Evolutionary conservation across 2,888 invertebrate species (phyloP), one percentile per base, ranked within the genome.

Genomic region (Diloba caeruleocephala): DNA sequence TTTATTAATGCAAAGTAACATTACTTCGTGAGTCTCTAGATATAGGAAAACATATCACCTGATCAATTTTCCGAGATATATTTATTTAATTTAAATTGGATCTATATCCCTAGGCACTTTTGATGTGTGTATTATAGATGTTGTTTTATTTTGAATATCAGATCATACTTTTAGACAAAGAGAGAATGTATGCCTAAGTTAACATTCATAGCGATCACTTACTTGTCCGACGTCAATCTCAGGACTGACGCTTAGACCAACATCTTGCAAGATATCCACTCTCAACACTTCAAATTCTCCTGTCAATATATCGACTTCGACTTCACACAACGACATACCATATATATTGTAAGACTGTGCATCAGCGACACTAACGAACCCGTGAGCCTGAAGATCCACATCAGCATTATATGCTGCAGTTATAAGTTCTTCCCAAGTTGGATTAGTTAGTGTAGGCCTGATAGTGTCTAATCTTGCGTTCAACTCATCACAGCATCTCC

Each of bases 271-370:
- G 38, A 96, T 74, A 79, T 96, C 96, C 0, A 95, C 95, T 58
- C 96, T 86, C 0, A 79, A 74, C 9, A 95, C 81, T 65, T 95
- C 85, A 50, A 91, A 90, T 74, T 96, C 95, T 7, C 96, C 96
- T 0, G 96, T 96, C 38, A 97, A 79, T 6, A 96, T 79, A 81
- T 97, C 97, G 0, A 96, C 79, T 82, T 96, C 96, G 0, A 96
- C 95, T 87, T 97, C 96, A 10, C 94, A 85, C 9, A 95, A 87
- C 2, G 94, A 86, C 0, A 94, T 89, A 1, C 95, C 96, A 76
- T 94, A 95, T 13, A 95, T 61, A 28, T 76, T 56, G 33, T 83
- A 83, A 0, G 12, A 14, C 17, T 76, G 63, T 0, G 44, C 37
- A 46, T 84, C 81, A 8, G 41, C 29, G 6, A 39, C 0, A 10